These are phyloP conservation scores for Drosophila hydei DNA, from an alignment of 1,140 invertebrate genomes.

Conservation along the genomic window DNA sequence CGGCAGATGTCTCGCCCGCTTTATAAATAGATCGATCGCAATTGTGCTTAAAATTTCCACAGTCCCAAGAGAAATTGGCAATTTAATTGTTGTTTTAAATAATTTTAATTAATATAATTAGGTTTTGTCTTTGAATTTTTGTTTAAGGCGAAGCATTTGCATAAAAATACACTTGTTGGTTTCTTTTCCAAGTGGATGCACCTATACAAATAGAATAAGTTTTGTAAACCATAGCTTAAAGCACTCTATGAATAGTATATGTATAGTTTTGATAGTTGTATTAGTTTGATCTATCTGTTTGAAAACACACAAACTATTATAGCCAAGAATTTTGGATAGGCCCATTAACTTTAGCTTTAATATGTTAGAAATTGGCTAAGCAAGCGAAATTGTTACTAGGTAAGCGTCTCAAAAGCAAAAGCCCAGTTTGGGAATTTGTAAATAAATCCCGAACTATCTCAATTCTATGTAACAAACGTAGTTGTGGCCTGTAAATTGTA, in stretches of 20 bases:
- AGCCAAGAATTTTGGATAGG: slow-evolving; percentile 3
- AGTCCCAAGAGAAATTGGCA: slow-evolving; percentile 38
- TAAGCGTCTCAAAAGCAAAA: slow-evolving; percentile 67
- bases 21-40: slow-evolving; percentile 31
- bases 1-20: slow-evolving; percentile 18
- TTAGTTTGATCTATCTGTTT: background rate
- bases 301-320: background rate
- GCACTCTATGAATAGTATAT: slow-evolving; percentile 34
- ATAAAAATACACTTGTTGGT: slow-evolving; percentile 78
- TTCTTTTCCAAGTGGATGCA: slow-evolving; percentile 30
- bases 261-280: slow-evolving; percentile 21
- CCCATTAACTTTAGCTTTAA: slow-evolving; percentile 23
- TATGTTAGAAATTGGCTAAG: slow-evolving; percentile 32
- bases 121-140: slow-evolving; percentile 28
- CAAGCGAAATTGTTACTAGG: slow-evolving; percentile 64
- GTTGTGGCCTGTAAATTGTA: slow-evolving; percentile 1
- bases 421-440: slow-evolving; percentile 40
- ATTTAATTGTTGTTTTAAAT: slow-evolving; percentile 57
- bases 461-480: slow-evolving; percentile 37
- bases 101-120: slow-evolving; percentile 46
- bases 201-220: slow-evolving; percentile 56
- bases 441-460: slow-evolving; percentile 47
- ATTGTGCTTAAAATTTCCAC: background rate
- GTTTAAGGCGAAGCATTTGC: slow-evolving; percentile 82
- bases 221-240: slow-evolving; percentile 66